Base-by-base conservation (phyloP, 2,888 invertebrate genomes). In the Pecten maximus region DNA sequence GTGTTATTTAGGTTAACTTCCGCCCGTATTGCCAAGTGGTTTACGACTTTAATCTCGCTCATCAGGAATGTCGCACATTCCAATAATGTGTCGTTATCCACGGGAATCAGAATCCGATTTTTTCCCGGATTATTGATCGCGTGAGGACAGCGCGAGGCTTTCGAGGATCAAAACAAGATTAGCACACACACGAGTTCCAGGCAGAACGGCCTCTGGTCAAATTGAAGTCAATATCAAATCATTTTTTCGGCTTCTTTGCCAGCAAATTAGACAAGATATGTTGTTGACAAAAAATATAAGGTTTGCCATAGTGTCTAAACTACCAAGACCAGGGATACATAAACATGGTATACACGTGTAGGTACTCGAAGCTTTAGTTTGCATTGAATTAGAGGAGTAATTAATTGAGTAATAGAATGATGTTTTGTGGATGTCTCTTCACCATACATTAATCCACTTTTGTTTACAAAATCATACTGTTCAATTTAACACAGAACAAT, bases 21-120 rank as follows among this genome's bases (percentile, higher is more conserved):
- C 74, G 74, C 74, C 74, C 74, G 74, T 74, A 74, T 74, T 74
- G 74, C 35, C 12, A 74, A 35, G 74, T 74, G 74, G 74, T 74
- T 74, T 74, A 74, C 74, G 74, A 74, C 74, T 12, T 74, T 35
- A 74, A 74, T 74, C 74, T 74, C 74, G 74, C 19, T 28, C 35
- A 74, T 74, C 74, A 35, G 74, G 74, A 74, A 74, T 74, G 74
- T 74, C 74, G 35, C 74, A 74, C 74, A 74, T 74, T 28, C 74
- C 74, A 35, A 35, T 74, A 74, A 74, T 74, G 74, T 35, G 74
- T 28, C 23, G 10, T 74, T 74, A 74, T 74, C 74, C 28, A 8
- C 35, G 74, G 74, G 60, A 28, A 74, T 74, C 74, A 74, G 74
- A 74, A 74, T 15, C 8, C 10, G 74, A 28, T 28, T 74, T 60